Evolutionary conservation across 2,888 invertebrate genomes (phyloP).

Genomic region (Ellobium chinense): DNA sequence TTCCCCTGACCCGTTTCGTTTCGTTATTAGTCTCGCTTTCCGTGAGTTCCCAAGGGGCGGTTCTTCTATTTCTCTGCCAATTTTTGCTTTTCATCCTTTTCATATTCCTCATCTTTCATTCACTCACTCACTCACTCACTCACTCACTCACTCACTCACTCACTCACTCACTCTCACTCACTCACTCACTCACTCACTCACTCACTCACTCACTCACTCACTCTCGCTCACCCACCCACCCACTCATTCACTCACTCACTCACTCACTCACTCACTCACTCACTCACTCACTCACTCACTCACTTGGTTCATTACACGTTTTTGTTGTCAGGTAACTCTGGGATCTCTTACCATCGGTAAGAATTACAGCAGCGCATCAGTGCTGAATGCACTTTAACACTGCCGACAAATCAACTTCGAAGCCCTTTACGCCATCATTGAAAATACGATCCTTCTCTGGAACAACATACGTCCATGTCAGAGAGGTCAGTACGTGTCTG

Average conservation of each 20-base stretch:
- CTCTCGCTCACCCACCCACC: conserved; percentile 54
- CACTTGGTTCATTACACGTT: no score
- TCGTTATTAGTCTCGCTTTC: neutral
- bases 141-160: neutral
- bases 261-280: neutral
- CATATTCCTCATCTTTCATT: neutral
- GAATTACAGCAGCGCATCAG: neutral
- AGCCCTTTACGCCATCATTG: no score
- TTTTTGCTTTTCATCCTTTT: conserved; percentile 70
- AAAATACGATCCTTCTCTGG: no score
- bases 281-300: neutral
- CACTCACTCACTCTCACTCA: neutral
- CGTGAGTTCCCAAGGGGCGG: neutral
- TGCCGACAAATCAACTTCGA: neutral
- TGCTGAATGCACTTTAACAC: neutral
- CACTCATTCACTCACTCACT: neutral
- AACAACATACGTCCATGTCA: no score
- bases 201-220: conserved; percentile 62
- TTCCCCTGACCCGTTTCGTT: neutral
- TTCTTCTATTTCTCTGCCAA: neutral
- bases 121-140: neutral
- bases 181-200: conserved; percentile 6
- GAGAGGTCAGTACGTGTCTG: no score
- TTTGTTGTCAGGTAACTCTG: no score
- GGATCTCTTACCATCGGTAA: neutral